A percentile compares a stretch with the other conserved stretches of the same genome.
Evolutionary conservation across 2,113 vertebrate species (phyloP).

Genomic region (Plecotus auritus): DNA sequence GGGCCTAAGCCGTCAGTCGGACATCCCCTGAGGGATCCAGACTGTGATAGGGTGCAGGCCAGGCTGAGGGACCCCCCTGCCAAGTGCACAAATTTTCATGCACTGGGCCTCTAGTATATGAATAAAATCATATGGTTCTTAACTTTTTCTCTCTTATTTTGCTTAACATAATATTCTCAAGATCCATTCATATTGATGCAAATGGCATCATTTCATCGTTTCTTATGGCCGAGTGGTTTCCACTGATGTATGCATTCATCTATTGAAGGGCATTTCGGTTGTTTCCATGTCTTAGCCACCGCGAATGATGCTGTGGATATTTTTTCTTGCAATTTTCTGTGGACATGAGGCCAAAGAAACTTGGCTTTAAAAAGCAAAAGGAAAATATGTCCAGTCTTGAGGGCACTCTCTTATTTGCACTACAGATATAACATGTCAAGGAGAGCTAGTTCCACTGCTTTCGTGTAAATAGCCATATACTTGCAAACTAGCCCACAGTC

Average conservation of each 20-base stretch:
- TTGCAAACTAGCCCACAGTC: not conserved
- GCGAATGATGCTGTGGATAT: not conserved
- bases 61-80: too few relatives aligned
- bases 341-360: not conserved
- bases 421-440: not conserved
- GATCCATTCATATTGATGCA: not conserved
- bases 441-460: not conserved
- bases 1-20: too few relatives aligned
- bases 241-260: not conserved
- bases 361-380: not conserved
- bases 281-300: not conserved
- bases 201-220: not conserved
- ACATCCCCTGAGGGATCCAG: too few relatives aligned
- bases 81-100: too few relatives aligned
- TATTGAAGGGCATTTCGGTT: not conserved
- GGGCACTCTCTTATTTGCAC: not conserved
- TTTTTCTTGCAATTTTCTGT: conserved; percentile 7
- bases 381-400: not conserved
- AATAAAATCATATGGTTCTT: not conserved
- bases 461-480: not conserved
- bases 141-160: not conserved
- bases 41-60: too few relatives aligned
- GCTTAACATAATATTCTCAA: not conserved
- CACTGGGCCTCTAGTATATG: too few relatives aligned
- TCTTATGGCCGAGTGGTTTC: not conserved